phyloP scores from a whole-genome alignment of 2,797 vertebrate species.

The Cryptoblepharus egeriae region DNA sequence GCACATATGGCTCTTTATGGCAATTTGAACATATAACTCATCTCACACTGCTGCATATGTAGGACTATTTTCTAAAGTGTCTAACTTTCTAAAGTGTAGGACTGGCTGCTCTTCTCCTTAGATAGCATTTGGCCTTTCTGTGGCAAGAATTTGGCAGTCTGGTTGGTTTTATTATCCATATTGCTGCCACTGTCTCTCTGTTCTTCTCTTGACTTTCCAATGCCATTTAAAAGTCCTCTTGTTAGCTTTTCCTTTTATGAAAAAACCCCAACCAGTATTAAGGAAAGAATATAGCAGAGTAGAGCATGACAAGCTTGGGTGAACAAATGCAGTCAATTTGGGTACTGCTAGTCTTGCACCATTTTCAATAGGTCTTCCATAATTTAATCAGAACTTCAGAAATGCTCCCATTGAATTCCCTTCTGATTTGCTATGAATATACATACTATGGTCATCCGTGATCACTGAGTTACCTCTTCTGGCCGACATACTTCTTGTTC shows the following conservation, averaged over 20 bases:
- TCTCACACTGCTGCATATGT: too few relatives aligned
- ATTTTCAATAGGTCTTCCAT: background rate
- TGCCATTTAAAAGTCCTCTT: background rate
- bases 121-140: too few relatives aligned
- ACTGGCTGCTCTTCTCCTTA: too few relatives aligned
- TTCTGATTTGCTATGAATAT: background rate
- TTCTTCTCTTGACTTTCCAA: background rate
- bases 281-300: background rate
- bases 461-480: background rate
- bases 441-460: background rate
- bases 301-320: too few relatives aligned
- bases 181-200: background rate
- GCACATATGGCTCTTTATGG: too few relatives aligned
- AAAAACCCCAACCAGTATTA: background rate
- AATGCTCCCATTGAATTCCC: background rate
- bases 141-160: background rate
- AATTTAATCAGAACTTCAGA: background rate
- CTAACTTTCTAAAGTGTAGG: too few relatives aligned
- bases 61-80: slow-evolving; percentile 58
- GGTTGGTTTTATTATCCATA: background rate
- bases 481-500: background rate
- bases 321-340: too few relatives aligned
- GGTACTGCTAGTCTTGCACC: background rate
- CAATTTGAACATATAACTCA: too few relatives aligned
- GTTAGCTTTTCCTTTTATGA: background rate